phyloP scores from a whole-genome alignment of 2,888 invertebrate genomes.

The Metacarcinus magister region DNA sequence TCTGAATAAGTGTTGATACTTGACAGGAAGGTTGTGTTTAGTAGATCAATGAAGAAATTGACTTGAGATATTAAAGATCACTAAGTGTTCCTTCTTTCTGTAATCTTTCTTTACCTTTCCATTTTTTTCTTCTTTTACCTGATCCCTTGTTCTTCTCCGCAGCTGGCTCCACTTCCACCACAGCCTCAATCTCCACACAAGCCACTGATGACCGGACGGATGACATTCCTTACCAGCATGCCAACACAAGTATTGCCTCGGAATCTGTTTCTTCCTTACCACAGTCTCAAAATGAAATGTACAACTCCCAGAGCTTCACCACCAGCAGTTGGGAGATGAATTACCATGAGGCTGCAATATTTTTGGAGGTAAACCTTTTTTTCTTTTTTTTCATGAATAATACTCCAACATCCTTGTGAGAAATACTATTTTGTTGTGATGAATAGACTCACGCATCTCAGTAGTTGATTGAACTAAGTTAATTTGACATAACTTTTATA shows the following conservation, averaged over 20 bases:
- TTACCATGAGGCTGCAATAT: constrained; percentile 95
- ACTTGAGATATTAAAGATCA: background rate
- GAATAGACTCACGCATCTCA: background rate
- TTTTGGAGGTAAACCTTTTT: constrained; percentile 89
- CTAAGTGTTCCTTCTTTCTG: background rate
- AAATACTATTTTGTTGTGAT: background rate
- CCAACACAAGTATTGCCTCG: background rate
- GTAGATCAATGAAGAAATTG: background rate
- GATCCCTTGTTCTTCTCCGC: background rate
- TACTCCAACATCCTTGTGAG: background rate
- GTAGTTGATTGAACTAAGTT: background rate
- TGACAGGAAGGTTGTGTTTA: too few species aligned
- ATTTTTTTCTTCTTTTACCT: background rate
- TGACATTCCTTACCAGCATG: background rate
- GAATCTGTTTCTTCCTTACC: background rate
- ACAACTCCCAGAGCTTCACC: background rate
- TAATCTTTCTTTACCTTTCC: background rate
- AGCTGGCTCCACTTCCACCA: background rate
- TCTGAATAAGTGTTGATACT: too few species aligned
- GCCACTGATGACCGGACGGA: background rate
- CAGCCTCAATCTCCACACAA: background rate
- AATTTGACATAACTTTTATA: background rate
- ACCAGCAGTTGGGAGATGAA: constrained; percentile 91
- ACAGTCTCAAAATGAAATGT: background rate
- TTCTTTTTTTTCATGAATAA: background rate